Percentiles rank a stretch among this genome's conserved stretches.
phyloP scores from a whole-genome alignment of 1,140 invertebrate species.

The Bombus affinis region DNA sequence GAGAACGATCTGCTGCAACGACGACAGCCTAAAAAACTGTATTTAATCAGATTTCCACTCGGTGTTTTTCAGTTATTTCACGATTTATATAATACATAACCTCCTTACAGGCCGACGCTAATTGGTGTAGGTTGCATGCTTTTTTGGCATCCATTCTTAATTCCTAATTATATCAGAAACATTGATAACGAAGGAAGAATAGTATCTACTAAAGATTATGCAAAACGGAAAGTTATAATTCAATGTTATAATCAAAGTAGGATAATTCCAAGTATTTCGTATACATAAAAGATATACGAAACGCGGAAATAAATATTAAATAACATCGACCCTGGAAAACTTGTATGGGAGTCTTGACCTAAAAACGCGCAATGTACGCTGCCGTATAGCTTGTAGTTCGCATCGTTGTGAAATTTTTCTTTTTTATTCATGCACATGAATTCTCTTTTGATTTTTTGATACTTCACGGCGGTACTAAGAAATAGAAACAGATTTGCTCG shows the following conservation, averaged over 20 bases:
- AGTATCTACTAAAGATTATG: not conserved
- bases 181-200: not conserved
- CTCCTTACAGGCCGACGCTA: not conserved
- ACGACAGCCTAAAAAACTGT: not conserved
- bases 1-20: not conserved
- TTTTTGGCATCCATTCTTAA: not conserved
- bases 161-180: not conserved
- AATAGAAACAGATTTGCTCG: not conserved
- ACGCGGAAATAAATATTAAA: no score
- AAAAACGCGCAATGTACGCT: not conserved
- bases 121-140: slow-evolving; percentile 1
- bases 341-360: slow-evolving; percentile 17
- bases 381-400: not conserved
- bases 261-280: not conserved
- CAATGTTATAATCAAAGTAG: no score
- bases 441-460: slow-evolving; percentile 14
- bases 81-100: not conserved
- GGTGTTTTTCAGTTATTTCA: not conserved
- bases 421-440: slow-evolving; percentile 16
- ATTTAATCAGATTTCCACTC: no score
- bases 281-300: not conserved
- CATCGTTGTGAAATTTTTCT: not conserved
- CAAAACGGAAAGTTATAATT: not conserved
- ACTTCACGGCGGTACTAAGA: not conserved
- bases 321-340: slow-evolving; percentile 6